Percentiles rank a stretch among this genome's conserved stretches.
These are phyloP conservation scores for Patagioenas fasciata DNA, from an alignment of 2,113 vertebrate species.

Conservation along the genomic window DNA sequence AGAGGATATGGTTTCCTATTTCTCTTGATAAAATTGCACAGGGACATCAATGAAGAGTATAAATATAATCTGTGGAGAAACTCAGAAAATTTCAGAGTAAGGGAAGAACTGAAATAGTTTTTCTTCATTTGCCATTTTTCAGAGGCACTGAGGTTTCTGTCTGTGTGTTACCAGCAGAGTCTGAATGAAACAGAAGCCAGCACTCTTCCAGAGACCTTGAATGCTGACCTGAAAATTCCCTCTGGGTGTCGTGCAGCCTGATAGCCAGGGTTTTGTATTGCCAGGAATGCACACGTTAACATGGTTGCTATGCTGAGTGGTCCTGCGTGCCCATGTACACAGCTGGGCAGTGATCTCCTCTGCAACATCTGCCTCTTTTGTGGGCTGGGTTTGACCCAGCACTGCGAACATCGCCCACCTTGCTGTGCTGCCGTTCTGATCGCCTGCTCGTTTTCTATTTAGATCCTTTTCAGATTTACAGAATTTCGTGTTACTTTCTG, in stretches of 20 bases:
- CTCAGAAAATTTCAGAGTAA: neutral
- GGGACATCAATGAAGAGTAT: neutral
- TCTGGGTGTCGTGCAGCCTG: neutral
- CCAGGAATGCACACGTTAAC: neutral
- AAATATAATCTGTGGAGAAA: neutral
- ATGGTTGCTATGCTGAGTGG: neutral
- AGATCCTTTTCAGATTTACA: neutral
- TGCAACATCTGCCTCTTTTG: neutral
- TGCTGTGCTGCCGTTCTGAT: neutral
- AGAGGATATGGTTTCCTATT: neutral
- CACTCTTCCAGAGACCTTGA: neutral
- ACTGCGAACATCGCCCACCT: neutral
- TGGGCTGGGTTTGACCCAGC: neutral
- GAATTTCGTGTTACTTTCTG: neutral
- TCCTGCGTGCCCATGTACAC: neutral
- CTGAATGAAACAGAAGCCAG: neutral
- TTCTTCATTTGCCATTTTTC: neutral
- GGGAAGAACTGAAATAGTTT: neutral
- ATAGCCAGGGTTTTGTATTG: neutral
- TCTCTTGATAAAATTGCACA: neutral
- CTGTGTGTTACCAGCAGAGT: neutral
- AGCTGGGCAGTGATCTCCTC: neutral
- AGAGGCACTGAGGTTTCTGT: neutral
- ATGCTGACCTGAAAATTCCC: neutral
- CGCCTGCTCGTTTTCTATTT: rapidly evolving